phyloP scores from a whole-genome alignment of 2,113 vertebrate species.

The Tragelaphus scriptus region DNA sequence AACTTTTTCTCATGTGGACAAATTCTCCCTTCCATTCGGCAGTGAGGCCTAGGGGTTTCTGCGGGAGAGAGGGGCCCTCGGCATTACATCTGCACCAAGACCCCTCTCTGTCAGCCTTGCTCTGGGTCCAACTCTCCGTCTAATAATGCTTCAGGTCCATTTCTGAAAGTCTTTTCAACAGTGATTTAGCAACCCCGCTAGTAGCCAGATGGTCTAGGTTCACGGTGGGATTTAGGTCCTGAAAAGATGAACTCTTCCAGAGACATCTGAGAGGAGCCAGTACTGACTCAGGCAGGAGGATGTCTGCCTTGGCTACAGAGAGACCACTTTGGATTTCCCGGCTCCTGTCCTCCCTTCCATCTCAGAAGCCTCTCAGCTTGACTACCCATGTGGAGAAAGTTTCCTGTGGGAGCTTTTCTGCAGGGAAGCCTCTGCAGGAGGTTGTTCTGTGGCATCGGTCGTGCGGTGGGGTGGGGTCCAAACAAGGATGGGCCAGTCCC shows the following conservation, averaged over 20 bases:
- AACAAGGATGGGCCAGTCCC: neutral
- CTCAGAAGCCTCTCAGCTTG: neutral
- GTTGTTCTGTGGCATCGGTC: neutral
- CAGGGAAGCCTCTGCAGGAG: neutral
- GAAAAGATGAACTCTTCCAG: neutral
- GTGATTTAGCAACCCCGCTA: neutral
- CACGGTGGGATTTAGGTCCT: neutral
- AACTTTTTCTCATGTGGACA: neutral
- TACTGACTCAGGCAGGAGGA: neutral
- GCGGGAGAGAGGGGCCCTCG: neutral
- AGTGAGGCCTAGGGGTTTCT: neutral
- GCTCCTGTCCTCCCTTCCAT: neutral
- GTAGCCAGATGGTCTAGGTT: neutral
- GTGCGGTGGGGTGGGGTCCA: neutral
- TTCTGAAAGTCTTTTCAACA: neutral
- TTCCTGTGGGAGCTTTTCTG: neutral
- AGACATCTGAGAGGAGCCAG: neutral
- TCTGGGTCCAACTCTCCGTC: neutral
- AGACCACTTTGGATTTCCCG: fast-evolving
- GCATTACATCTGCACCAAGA: neutral
- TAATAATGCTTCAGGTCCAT: neutral
- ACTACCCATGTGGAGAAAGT: neutral
- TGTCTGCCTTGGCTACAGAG: fast-evolving
- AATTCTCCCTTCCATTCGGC: neutral
- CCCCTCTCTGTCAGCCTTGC: neutral